These are phyloP conservation scores for Lordiphosa fenestrarum DNA, from an alignment of 2,888 invertebrate genomes.

Conservation along the genomic window DNA sequence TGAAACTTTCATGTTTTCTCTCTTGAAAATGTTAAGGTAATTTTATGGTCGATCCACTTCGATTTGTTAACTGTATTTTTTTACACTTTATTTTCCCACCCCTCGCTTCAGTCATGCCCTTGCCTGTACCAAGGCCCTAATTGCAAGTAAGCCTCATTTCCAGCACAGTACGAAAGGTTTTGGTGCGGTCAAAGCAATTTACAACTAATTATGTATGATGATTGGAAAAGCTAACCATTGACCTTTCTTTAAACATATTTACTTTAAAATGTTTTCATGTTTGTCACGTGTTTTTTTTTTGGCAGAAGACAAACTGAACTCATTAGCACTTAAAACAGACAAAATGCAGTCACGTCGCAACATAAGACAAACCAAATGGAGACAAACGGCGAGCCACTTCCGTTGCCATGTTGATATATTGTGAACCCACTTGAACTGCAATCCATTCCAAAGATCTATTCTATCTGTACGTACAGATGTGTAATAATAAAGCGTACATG, in stretches of 20 bases:
- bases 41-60: too few species aligned
- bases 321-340: slow-evolving; percentile 14
- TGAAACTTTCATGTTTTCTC: too few species aligned
- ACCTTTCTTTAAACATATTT: slow-evolving; percentile 17
- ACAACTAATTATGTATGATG: not conserved
- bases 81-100: too few species aligned
- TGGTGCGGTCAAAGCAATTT: too few species aligned
- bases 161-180: too few species aligned
- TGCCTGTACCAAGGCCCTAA: too few species aligned
- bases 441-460: slow-evolving; percentile 9
- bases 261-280: slow-evolving; percentile 28
- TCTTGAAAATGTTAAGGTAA: too few species aligned
- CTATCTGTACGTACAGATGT: slow-evolving; percentile 1
- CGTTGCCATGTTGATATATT: slow-evolving; percentile 23
- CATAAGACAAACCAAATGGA: slow-evolving; percentile 9
- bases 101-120: too few species aligned
- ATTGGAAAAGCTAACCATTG: not conserved
- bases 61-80: too few species aligned
- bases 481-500: not conserved
- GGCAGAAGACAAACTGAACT: slow-evolving; percentile 15
- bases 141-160: too few species aligned
- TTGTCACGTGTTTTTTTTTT: slow-evolving; percentile 32
- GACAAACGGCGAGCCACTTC: slow-evolving; percentile 19
- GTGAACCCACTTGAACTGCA: slow-evolving; percentile 39
- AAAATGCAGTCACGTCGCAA: slow-evolving; percentile 11